These are phyloP conservation scores for Caenorhabditis elegans DNA, from an alignment of 1,140 invertebrate species.

Conservation along the genomic window WBcel235 BX284604.4:7868501-7869000, in stretches of 20 bases:
- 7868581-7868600: not conserved
- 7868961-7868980: constrained; percentile 22
- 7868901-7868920: not conserved
- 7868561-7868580: not conserved
- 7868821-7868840: constrained; percentile 16
- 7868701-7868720: not conserved
- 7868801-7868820: not conserved
- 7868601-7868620: not conserved
- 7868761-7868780: not conserved
- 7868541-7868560: constrained; percentile 27
- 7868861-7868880: not conserved
- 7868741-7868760: not conserved
- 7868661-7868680: no score
- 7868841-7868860: not conserved
- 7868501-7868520: not conserved
- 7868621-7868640: not conserved
- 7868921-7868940: not conserved
- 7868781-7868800: no score
- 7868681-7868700: not conserved
- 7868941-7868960: not conserved
- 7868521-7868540: constrained; percentile 21
- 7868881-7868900: not conserved
- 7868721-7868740: not conserved
- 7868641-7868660: not conserved
- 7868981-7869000: not conserved